Conservation (phyloP, 2,113 vertebrate species). For the Ursus arctos region DNA sequence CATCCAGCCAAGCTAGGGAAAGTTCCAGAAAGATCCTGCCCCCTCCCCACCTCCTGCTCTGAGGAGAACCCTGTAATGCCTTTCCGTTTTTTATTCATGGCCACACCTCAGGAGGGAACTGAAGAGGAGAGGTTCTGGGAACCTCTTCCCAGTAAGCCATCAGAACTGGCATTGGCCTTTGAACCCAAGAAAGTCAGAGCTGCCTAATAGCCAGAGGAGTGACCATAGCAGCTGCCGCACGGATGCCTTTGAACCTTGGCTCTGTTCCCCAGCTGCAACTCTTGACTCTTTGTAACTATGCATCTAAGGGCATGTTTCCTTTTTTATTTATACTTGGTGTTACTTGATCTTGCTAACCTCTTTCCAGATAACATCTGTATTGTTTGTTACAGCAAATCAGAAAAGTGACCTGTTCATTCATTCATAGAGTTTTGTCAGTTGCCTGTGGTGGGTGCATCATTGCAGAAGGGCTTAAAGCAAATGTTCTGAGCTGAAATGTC, state of each 20-base stretch:
- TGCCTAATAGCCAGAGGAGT: not conserved
- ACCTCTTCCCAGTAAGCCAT: not conserved
- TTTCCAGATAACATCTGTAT: conserved; percentile 50
- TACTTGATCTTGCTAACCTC: conserved; percentile 35
- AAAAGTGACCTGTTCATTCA: conserved; percentile 32
- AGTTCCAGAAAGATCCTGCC: conserved; percentile 28
- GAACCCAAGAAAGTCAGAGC: not conserved
- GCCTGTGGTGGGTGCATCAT: not conserved
- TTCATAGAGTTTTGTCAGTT: conserved; percentile 41
- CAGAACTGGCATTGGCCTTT: not conserved
- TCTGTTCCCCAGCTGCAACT: not conserved
- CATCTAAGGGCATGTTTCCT: not conserved
- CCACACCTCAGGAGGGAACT: not conserved
- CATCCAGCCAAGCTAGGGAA: not conserved
- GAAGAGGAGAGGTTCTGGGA: not conserved
- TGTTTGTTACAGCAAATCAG: conserved; percentile 40
- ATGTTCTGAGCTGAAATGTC: not conserved
- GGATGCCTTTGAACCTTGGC: not conserved
- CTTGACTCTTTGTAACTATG: not conserved
- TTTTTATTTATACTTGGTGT: conserved; percentile 5
- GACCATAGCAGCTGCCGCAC: not conserved
- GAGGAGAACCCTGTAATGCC: not conserved
- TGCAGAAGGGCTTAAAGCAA: not conserved
- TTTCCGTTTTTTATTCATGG: conserved; percentile 16
- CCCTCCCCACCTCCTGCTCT: not conserved